Base-by-base conservation (phyloP, 2,888 invertebrate species). In the Noctua pronuba region DNA sequence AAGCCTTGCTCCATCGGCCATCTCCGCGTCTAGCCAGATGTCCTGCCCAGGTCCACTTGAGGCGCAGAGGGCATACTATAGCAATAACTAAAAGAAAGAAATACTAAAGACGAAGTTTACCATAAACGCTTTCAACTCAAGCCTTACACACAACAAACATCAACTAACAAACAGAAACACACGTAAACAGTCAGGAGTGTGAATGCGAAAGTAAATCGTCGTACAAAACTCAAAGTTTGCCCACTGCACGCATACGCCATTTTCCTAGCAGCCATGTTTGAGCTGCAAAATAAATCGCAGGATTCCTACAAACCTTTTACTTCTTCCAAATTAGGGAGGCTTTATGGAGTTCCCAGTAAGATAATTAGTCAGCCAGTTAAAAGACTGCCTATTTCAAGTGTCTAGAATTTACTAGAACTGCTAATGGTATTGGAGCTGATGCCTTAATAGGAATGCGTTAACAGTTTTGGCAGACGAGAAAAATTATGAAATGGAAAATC, bases 121-220 rank as follows among this genome's bases (percentile, higher is more conserved):
- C 44, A 49, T 66, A 74, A 70, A 73, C 77, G 85, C 82, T 81
- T 81, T 76, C 65, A 76, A 69, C 81, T 79, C 52, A 70, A 74
- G 28, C 58, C 77, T 79, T 84, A 77, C 58, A 65, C 69, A 79
- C 21, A 83, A 60, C 80, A 85, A 79, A 69, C 71, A 80, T 28
- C 55, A 41, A 31, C 86, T 87, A 79, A 86, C 83, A 82, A 81
- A 84, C 89, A 91, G 81, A 88, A 88, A 90, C 65, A 87, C 88
- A 88, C 75, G 87, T 89, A 90, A 90, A 91, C 87, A 92, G 69
- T 80, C 88, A 87, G 88, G 79, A 89, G 88, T 90, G 92, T 91
- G 87, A 91, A 92, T 90, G 92, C 88, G 81, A 92, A 84, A 79
- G 86, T 76, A 86, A 86, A 86, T 72, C 64, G 75, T 67, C 64